Evolutionary conservation across 2,888 invertebrate genomes (phyloP).

Genomic region (Teinopalpus imperialis): DNA sequence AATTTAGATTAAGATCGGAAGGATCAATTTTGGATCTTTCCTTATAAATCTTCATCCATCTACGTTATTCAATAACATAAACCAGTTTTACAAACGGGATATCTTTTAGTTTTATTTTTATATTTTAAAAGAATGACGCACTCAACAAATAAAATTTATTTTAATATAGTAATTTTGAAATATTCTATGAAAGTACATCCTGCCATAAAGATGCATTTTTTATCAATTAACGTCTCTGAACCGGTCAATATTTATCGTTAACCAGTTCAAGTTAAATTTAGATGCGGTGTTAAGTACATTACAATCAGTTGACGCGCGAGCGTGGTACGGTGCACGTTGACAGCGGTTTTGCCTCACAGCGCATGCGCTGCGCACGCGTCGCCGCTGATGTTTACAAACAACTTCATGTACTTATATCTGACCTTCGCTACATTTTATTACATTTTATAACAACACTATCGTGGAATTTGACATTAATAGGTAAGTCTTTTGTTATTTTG

Average conservation of each 20-base stretch:
- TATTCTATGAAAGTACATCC: conserved; percentile 2
- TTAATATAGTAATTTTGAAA: neutral
- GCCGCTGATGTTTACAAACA: conserved; percentile 50
- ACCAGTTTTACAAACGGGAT: too few species aligned
- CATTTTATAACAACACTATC: neutral
- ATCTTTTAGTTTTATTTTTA: too few species aligned
- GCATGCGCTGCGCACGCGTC: conserved; percentile 33
- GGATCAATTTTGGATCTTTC: too few species aligned
- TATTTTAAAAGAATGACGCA: neutral
- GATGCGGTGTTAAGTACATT: conserved; percentile 11
- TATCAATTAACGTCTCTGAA: conserved; percentile 13
- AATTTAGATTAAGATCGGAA: too few species aligned
- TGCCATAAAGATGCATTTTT: conserved; percentile 12
- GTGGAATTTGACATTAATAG: conserved; percentile 2
- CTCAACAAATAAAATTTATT: neutral
- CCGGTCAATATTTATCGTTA: conserved; percentile 15
- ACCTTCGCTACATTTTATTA: conserved; percentile 4
- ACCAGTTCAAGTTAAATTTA: conserved; percentile 24
- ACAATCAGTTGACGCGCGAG: conserved; percentile 19
- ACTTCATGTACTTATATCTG: conserved; percentile 14
- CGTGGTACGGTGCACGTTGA: conserved; percentile 11
- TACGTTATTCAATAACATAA: too few species aligned
- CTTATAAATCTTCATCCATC: too few species aligned
- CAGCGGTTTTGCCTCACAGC: conserved; percentile 24
- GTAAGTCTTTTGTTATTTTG: conserved; percentile 5